Evolutionary conservation across 2,888 invertebrate genomes (phyloP), one percentile per base, ranked within the genome.

Genomic region (Horisme vitalbata): DNA sequence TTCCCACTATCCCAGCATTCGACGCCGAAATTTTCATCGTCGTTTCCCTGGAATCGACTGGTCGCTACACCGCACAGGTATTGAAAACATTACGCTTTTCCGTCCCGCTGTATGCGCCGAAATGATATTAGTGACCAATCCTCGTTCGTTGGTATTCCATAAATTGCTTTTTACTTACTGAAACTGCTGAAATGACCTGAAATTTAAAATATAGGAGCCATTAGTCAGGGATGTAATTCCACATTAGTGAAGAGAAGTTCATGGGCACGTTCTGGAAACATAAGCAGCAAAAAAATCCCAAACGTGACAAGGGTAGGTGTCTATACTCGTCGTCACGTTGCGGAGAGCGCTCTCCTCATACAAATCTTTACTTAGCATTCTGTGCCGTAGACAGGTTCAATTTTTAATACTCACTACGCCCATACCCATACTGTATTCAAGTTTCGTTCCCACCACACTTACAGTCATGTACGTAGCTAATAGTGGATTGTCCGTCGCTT

Each of bases 301-400:
- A 52, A 67, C 78, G 77, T 80, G 79, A 79, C 77, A 71, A 66
- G 61, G 59, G 71, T 75, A n/a, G n/a, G 15, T 30, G 27, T 38
- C 21, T 38, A 36, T 76, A 79, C 77, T 77, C 79, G 67, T 61
- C 70, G 73, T 76, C 68, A 57, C 55, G 70, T 80, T 75, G 75
- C 74, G 60, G 61, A 68, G 74, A 72, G 62, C 76, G 79, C 75
- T 74, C 68, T 61, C 55, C 59, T 68, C 69, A 79, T 82, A 74
- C 75, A 85, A 83, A 84, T 79, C 79, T 80, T 82, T 76, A 81
- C 76, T 86, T 79, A 80, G 79, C 77, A 84, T 86, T 82, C 81
- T 78, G 78, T 80, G 73, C 63, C 71, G 76, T 64, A 74, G 71
- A 70, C 72, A 69, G 68, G 74, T 82, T 85, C 79, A 83, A 80